Base-by-base conservation (phyloP, 2,888 invertebrate species). In the Corbicula japonica region DNA sequence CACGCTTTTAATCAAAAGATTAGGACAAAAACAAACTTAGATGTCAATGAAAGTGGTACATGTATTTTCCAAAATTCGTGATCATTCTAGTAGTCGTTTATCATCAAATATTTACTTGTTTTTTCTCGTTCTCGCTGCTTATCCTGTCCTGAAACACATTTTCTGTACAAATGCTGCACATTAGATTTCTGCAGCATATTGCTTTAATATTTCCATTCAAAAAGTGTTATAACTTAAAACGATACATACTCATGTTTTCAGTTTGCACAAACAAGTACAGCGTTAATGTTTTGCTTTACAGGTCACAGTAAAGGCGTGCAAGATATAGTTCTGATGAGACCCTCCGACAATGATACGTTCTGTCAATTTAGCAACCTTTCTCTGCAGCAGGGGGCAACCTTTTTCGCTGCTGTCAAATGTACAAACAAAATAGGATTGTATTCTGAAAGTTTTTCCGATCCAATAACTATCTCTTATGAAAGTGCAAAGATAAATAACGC, bases 361-460 rank as follows among this genome's bases (percentile, higher is more conserved):
- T 73, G 73, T 30, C 26, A 26, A 1, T 50, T 48, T 5, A n/a
- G 23, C 15, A 10, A 46, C 3, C 8, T 72, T 4, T 3, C 34
- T 2, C 30, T 73, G 0, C 5, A 52, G 38, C 73, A 78, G 34
- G 73, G 77, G 5, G 62, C 61, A 6, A 48, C 3, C 5, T 32
- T 68, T 3, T 58, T 32, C 34, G 68, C 56, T n/a, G 69, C 34
- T 10, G 58, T 78, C 26, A 72, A 71, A 28, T 78, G 77, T 63
- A 38, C 73, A 0, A 78, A 78, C 50, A 56, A 56, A 12, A 44
- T 78, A 23, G 73, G 73, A 69, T 32, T 78, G 1, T 3, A 34
- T 15, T 56, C 69, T 5, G 30, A 44, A 6, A 30, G 28, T 21
- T 32, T 54, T 18, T 48, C 68, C 15, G 28, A 54, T 12, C 23